Evolutionary conservation across 2,797 vertebrate genomes (phyloP).

Genomic region (Clangula hyemalis): DNA sequence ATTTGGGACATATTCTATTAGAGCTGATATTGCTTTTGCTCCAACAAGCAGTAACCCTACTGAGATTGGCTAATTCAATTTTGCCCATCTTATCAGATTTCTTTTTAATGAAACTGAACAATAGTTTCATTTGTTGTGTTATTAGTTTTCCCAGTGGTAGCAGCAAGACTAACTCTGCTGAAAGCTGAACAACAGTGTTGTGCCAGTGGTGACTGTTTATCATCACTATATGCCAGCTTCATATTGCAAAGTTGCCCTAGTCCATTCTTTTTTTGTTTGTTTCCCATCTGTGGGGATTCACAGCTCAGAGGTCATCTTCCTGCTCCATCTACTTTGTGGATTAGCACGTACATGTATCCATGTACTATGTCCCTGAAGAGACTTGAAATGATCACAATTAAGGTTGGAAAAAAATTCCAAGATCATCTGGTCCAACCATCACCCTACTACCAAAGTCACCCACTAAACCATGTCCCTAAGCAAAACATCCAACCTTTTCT

Average conservation of each 20-base stretch:
- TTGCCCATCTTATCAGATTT: constrained; percentile 81
- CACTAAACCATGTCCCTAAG: no score
- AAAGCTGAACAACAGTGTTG: constrained; percentile 45
- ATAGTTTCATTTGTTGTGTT: constrained; percentile 80
- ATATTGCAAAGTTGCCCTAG: constrained; percentile 35
- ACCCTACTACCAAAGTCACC: no score
- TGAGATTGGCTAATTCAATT: constrained; percentile 80
- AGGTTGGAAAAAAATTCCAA: no score
- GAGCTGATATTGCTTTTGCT: constrained; percentile 69
- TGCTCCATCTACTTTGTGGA: constrained; percentile 33
- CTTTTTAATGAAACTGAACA: constrained; percentile 83
- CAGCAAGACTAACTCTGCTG: constrained; percentile 51
- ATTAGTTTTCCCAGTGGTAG: constrained; percentile 78
- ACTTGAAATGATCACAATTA: neutral
- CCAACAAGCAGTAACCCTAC: constrained; percentile 74
- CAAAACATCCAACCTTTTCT: no score
- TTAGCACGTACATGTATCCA: neutral
- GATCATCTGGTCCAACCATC: no score
- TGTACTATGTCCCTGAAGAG: neutral
- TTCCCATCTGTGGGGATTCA: neutral
- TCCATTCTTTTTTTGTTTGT: constrained; percentile 29
- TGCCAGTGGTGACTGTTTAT: constrained; percentile 73
- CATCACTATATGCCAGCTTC: constrained; percentile 55
- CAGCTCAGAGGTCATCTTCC: constrained; percentile 29
- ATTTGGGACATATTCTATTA: constrained; percentile 76